These are phyloP conservation scores for Ligdia adustata DNA, from an alignment of 2,888 invertebrate genomes.

Conservation along the genomic window DNA sequence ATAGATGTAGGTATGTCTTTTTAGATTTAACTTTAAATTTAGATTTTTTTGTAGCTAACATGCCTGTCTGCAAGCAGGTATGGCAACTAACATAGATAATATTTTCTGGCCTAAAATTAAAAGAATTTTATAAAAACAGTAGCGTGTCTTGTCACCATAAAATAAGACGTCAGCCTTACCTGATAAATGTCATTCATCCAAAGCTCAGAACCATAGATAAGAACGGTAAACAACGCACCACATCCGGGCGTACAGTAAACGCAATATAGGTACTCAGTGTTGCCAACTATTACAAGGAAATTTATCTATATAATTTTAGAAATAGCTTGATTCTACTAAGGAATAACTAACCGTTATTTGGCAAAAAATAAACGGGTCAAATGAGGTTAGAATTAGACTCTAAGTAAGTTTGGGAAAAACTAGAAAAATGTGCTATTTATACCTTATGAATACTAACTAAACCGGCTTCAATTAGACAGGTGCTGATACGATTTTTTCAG, in stretches of 20 bases:
- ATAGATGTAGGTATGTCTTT: too few relatives aligned
- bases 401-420: background rate
- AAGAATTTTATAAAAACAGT: constrained; percentile 56
- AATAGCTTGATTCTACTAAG: too few relatives aligned
- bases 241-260: constrained; percentile 72
- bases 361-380: background rate
- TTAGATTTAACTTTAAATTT: too few relatives aligned
- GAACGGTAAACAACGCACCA: constrained; percentile 58
- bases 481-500: too few relatives aligned
- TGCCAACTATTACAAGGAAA: background rate
- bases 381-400: background rate
- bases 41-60: too few relatives aligned
- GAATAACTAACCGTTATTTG: too few relatives aligned
- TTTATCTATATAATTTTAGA: too few relatives aligned
- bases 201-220: constrained; percentile 59
- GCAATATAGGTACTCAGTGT: constrained; percentile 42
- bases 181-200: constrained; percentile 73
- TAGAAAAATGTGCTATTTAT: background rate
- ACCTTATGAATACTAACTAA: constrained; percentile 5
- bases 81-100: too few relatives aligned
- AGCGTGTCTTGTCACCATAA: constrained; percentile 60
- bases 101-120: constrained; percentile 11
- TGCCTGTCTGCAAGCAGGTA: too few relatives aligned
- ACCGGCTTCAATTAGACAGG: too few relatives aligned
- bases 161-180: constrained; percentile 60